Evolutionary conservation across 2,888 invertebrate species (phyloP), one percentile per base, ranked within the genome.

Genomic region (Steinernema hermaphroditum): DNA sequence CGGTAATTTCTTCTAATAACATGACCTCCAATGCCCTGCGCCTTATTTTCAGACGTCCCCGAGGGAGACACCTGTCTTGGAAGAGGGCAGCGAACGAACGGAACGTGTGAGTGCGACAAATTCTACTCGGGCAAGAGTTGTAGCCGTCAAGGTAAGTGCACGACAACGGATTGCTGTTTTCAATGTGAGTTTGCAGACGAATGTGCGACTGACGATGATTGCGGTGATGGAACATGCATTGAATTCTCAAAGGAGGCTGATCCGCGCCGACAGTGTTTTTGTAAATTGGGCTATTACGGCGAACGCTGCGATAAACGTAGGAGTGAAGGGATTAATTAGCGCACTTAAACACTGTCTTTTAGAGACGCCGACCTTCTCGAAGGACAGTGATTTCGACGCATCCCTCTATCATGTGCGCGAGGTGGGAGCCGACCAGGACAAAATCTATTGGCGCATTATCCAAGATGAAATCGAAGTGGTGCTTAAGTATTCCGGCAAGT

Each of bases 51-150:
- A 75, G 77, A 74, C 12, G 76, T 81, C 19, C 81, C 82, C 29
- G 94, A 92, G 88, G 91, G 91, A 78, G 94, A 94, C 88, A 91
- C 91, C 0, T 96, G 96, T 87, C 92, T 92, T 69, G 92, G 92
- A 0, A 92, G 93, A 85, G 96, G 96, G 19, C 77, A 74, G 6
- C 76, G 78, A 29, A 69, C 70, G 16, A 81, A 83, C 68, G 86
- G 85, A 69, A 54, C 27, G 6, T 89, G 89, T 77, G 73, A 80
- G 1, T 89, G 89, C 79, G 82, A 87, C 32, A 76, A 75, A 12
- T 90, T 92, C 83, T 93, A 91, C 88, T 92, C 91, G 78, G 96
- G 95, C 0, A 85, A 91, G 0, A 90, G 91, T 34, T 96, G 95
- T 86, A 94, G 95, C 89, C 93, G 92, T 88, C 79, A 85, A 81